Conservation (phyloP, 2,888 invertebrate genomes). For the Octodonta nipae region DNA sequence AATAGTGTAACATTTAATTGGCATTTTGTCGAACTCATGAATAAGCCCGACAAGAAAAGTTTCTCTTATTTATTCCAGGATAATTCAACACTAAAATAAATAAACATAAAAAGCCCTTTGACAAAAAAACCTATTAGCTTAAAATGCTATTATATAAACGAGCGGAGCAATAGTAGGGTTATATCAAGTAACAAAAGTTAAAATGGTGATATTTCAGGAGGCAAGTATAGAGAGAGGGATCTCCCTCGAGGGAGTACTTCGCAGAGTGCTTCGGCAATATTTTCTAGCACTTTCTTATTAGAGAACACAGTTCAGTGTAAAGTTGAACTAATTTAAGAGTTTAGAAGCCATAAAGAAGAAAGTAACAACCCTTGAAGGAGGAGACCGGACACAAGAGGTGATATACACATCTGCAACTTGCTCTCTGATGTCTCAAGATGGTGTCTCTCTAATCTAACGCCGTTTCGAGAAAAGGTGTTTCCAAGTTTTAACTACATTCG, state of each 20-base stretch:
- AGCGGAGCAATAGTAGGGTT: no score
- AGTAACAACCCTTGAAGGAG: slow-evolving; percentile 34
- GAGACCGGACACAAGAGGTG: slow-evolving; percentile 29
- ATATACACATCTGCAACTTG: slow-evolving; percentile 28
- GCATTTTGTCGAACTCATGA: no score
- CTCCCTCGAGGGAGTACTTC: slow-evolving; percentile 29
- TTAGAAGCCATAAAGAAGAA: slow-evolving; percentile 34
- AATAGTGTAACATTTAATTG: no score
- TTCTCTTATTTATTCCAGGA: no score
- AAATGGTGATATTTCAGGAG: slow-evolving; percentile 25
- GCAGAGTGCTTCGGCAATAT: slow-evolving; percentile 28
- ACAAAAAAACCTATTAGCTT: no score
- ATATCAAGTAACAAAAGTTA: slow-evolving; percentile 20
- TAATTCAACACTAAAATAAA: no score
- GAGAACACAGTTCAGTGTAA: slow-evolving; percentile 34
- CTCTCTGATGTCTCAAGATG: no score
- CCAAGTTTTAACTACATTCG: not conserved
- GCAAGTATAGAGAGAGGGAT: slow-evolving; percentile 26
- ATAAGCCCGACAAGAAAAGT: no score
- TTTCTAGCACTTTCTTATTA: slow-evolving; percentile 35
- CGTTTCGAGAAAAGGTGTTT: not conserved
- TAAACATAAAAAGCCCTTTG: no score
- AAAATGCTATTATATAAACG: no score
- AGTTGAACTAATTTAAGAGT: slow-evolving; percentile 38
- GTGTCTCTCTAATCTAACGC: no score